Conservation (phyloP, 2,113 vertebrate genomes). For the Pygoscelis antarcticus region DNA sequence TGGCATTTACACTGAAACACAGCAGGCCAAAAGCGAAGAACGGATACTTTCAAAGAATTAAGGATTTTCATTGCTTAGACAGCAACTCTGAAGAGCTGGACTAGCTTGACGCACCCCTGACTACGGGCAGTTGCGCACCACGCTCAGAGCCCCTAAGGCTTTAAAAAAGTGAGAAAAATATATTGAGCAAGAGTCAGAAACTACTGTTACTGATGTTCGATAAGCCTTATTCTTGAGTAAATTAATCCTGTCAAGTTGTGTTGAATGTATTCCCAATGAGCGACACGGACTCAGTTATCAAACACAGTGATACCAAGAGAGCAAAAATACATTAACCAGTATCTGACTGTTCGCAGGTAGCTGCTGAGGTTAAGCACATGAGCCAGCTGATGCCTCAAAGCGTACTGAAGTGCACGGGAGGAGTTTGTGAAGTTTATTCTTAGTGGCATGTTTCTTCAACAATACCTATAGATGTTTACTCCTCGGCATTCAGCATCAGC, state of each 20-base stretch:
- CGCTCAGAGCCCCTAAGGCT: not conserved
- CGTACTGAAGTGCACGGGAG: not conserved
- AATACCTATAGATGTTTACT: not conserved
- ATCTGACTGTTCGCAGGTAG: not conserved
- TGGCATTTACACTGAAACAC: not conserved
- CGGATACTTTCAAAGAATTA: not conserved
- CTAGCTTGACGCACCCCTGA: not conserved
- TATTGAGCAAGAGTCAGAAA: not conserved
- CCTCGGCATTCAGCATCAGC: not conserved
- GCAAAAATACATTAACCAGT: not conserved
- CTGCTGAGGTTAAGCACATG: not conserved
- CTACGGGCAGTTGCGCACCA: rapidly evolving
- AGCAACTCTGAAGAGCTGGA: not conserved
- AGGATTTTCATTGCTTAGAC: not conserved
- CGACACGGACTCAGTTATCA: not conserved
- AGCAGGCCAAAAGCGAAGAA: not conserved
- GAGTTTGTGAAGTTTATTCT: not conserved
- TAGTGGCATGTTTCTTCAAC: not conserved
- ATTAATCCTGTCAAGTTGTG: not conserved
- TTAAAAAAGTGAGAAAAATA: not conserved
- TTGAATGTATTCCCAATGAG: not conserved
- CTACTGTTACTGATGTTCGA: not conserved
- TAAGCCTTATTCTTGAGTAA: not conserved
- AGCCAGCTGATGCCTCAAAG: not conserved
- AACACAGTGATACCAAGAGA: not conserved